phyloP scores from a whole-genome alignment of 2,113 vertebrate species.

The Mastomys natalensis region DNA sequence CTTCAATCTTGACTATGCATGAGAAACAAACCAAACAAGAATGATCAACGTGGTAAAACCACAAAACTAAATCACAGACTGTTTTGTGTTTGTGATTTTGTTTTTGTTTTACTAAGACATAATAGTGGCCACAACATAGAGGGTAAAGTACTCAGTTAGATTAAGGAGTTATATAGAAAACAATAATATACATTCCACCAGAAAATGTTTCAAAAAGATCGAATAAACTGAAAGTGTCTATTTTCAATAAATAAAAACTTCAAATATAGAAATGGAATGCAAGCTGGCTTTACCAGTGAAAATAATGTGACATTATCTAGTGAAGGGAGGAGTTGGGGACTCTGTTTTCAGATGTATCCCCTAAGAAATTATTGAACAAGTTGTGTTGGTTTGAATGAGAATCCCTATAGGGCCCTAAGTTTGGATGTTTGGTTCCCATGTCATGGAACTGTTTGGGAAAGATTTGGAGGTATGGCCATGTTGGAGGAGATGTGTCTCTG shows the following conservation, averaged over 20 bases:
- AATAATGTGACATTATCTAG: not conserved
- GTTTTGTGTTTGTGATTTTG: not conserved
- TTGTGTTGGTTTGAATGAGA: not conserved
- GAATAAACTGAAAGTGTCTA: not conserved
- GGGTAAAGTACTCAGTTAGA: not conserved
- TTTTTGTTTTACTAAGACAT: not conserved
- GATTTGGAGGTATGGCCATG: not conserved
- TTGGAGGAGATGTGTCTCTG: not conserved
- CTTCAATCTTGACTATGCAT: not conserved
- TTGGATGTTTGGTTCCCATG: not conserved
- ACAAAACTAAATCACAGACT: not conserved
- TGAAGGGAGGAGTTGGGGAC: not conserved
- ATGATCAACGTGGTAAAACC: not conserved
- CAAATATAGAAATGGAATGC: not conserved
- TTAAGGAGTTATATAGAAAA: not conserved
- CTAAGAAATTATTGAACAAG: not conserved
- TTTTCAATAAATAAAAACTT: not conserved
- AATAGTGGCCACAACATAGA: too few species aligned
- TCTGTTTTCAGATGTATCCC: not conserved
- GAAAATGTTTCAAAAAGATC: not conserved
- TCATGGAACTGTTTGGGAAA: not conserved
- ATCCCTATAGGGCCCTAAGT: not conserved
- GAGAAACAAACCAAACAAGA: slow-evolving; percentile 19
- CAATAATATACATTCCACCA: not conserved
- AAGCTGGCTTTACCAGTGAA: not conserved